Percentiles rank a stretch among this genome's conserved stretches.
These are phyloP conservation scores for Hydroisotoma schaefferi DNA, from an alignment of 2,888 invertebrate genomes.

Conservation along the genomic window DNA sequence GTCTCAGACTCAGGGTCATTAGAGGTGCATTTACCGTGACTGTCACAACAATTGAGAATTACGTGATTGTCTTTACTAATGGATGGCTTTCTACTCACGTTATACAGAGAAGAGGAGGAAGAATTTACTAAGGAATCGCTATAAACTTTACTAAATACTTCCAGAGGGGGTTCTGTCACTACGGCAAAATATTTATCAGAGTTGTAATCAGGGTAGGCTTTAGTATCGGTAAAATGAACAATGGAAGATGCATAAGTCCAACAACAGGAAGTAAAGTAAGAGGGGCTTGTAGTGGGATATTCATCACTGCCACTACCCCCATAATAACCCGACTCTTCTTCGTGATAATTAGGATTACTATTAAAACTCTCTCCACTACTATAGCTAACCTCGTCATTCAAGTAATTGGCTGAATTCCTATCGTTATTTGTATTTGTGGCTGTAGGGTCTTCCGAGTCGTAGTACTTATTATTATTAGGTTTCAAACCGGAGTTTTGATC, in stretches of 20 bases:
- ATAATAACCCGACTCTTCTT: background rate
- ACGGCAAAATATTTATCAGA: conserved; percentile 5
- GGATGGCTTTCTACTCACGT: conserved; percentile 1
- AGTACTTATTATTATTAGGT: conserved; percentile 2
- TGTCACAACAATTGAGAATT: conserved; percentile 36
- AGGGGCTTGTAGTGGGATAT: background rate
- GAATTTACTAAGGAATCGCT: background rate
- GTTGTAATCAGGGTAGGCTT: conserved; percentile 7
- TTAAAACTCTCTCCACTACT: background rate
- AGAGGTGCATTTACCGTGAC: conserved; percentile 16
- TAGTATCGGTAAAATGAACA: background rate
- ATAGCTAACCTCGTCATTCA: background rate
- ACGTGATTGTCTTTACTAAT: conserved; percentile 23
- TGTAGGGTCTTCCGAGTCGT: too few relatives aligned
- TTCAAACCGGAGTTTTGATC: too few relatives aligned
- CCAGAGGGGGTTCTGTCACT: background rate
- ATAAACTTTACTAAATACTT: background rate
- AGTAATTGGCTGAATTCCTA: background rate
- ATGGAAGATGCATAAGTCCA: conserved; percentile 44
- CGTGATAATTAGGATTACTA: background rate
- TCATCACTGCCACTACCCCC: conserved; percentile 3
- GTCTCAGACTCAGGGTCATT: conserved; percentile 12
- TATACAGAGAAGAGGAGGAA: background rate
- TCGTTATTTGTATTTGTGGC: background rate
- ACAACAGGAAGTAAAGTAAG: conserved; percentile 39